A percentile compares a stretch with the other conserved stretches of the same genome.
Conservation (phyloP, 2,113 vertebrate genomes). For the Euleptes europaea region DNA sequence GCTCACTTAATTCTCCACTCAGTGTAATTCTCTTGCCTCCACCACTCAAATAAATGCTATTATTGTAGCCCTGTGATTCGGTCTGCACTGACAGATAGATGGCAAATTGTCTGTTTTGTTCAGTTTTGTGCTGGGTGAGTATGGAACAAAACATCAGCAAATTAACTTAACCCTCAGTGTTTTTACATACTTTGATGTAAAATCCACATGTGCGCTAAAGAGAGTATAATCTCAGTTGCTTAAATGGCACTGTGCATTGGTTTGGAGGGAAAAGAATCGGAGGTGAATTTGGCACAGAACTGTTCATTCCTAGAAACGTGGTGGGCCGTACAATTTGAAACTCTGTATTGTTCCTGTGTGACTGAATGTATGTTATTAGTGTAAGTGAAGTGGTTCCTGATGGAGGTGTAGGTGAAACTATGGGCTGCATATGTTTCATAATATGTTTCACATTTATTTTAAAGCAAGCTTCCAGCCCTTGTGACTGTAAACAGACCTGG, state of each 20-base stretch:
- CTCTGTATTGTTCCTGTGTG: not conserved
- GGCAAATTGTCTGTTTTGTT: constrained; percentile 9
- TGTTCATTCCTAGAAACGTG: not conserved
- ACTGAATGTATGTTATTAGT: not conserved
- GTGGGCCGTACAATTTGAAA: not conserved
- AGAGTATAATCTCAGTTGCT: not conserved
- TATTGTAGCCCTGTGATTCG: constrained; percentile 28
- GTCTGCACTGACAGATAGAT: constrained; percentile 17
- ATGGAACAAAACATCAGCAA: not conserved
- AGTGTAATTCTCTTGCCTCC: constrained; percentile 5
- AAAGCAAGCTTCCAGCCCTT: not conserved
- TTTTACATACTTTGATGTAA: constrained; percentile 20
- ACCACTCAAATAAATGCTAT: constrained; percentile 21
- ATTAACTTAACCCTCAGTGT: not conserved
- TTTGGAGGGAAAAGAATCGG: not conserved
- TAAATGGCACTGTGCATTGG: not conserved
- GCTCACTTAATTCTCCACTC: not conserved
- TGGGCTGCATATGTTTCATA: no score
- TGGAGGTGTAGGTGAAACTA: not conserved
- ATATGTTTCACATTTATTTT: not conserved
- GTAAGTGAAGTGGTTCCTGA: not conserved
- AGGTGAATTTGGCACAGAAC: not conserved
- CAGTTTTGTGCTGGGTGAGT: not conserved
- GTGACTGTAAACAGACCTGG: not conserved
- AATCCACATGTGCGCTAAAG: not conserved